Conservation (phyloP, 2,888 invertebrate genomes). For the Incurvaria masculella region DNA sequence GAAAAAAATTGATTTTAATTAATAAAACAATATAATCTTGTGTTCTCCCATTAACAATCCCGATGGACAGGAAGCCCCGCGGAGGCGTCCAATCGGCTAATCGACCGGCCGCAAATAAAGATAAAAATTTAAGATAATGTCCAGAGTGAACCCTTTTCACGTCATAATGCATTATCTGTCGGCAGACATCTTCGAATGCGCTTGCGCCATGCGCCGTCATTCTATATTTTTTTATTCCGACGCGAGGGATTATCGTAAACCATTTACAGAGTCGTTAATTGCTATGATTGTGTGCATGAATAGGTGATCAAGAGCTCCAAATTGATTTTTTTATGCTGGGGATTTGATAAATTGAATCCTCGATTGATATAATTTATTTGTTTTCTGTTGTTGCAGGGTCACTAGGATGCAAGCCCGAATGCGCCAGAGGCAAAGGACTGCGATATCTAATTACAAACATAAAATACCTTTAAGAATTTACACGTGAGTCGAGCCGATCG, state of each 20-base stretch:
- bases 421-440: slow-evolving; percentile 31
- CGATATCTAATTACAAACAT: slow-evolving; percentile 45
- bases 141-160: neutral
- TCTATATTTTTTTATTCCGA: neutral
- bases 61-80: neutral
- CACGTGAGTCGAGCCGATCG: slow-evolving; percentile 2
- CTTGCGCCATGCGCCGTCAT: neutral
- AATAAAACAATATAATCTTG: neutral
- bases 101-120: neutral
- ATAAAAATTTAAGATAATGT: neutral
- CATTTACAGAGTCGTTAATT: too few species aligned
- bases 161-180: neutral
- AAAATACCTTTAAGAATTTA: slow-evolving; percentile 26
- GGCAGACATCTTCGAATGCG: neutral
- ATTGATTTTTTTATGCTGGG: too few species aligned
- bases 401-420: slow-evolving; percentile 41
- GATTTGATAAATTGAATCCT: too few species aligned
- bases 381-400: slow-evolving; percentile 37
- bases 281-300: too few species aligned
- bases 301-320: too few species aligned
- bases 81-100: neutral
- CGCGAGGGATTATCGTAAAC: neutral
- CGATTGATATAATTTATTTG: neutral
- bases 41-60: neutral
- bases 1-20: neutral